Conservation (phyloP, 2,113 vertebrate genomes). For the Stictonetta naevosa region DNA sequence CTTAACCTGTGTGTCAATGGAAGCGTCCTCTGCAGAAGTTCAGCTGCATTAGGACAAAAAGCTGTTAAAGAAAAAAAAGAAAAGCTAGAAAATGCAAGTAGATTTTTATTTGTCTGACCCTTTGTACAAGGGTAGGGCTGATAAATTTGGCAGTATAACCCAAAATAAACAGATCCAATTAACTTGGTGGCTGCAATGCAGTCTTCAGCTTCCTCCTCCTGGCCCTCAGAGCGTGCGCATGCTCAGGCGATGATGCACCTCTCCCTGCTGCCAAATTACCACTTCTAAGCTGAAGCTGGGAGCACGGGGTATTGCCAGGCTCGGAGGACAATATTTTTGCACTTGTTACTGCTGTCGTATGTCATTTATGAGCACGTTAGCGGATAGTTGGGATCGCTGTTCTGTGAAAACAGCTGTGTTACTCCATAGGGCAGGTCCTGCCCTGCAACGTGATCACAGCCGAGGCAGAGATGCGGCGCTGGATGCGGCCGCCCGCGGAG, state of each 20-base stretch:
- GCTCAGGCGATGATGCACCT: neutral
- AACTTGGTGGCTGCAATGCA: neutral
- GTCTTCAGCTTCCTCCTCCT: neutral
- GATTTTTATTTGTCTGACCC: neutral
- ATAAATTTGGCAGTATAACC: neutral
- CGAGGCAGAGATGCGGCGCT: accelerated
- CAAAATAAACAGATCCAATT: neutral
- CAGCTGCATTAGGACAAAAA: neutral
- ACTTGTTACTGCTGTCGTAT: neutral
- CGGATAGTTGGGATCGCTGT: accelerated
- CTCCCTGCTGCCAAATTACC: neutral
- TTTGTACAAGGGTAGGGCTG: neutral
- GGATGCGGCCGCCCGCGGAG: accelerated
- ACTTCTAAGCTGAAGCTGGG: neutral
- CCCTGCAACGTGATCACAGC: neutral
- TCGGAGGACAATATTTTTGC: neutral
- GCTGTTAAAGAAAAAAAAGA: too few relatives aligned
- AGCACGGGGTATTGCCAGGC: neutral
- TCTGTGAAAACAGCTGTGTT: accelerated
- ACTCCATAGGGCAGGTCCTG: accelerated
- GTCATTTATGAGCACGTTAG: neutral
- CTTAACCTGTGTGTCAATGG: neutral
- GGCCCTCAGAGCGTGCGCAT: neutral
- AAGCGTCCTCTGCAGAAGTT: neutral
- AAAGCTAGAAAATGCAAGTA: neutral